Base-by-base conservation (phyloP, 2,888 invertebrate genomes). In the Leucophenga maculata region DNA sequence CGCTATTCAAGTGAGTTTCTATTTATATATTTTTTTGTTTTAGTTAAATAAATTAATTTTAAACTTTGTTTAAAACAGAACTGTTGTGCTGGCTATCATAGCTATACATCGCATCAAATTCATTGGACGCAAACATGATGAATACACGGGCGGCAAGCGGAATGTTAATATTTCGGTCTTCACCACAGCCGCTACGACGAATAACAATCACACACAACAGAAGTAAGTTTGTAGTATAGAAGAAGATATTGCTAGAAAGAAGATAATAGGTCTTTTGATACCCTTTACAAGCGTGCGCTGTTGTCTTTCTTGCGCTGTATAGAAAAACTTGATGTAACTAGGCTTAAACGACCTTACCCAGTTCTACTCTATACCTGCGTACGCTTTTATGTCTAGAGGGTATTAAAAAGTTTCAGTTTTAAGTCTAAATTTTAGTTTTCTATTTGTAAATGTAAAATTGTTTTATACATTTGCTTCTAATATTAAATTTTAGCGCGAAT, bases 21-120 rank as follows among this genome's bases (percentile, higher is more conserved):
- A 20, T 1, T 26, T n/a, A n/a, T n/a, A n/a, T n/a, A n/a, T n/a
- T 13, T 62, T 65, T 48, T 9, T 13, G 50, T 52, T 20, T 60
- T 39, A 20, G n/a, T n/a, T 65, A 22, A n/a, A 54, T 62, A 9
- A 22, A n/a, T 32, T 16, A 31, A 52, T 44, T 46, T 67, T 55
- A 60, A 50, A 14, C 66, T 69, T 72, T 68, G 72, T 69, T 68
- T 64, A 71, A 79, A 89, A 82, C 77, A 92, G 92, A 79, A 89
- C 91, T 73, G 90, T 89, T 0, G 92, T 89, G 3, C 85, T 91
- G 67, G 89, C 90, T 14, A 86, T 93, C 4, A 89, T 93, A 50
- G 91, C 92, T 52, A 89, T 93, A 65, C 87, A 90, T 52, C 89
- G 94, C 69, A 93, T 94, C 92, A 92, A 92, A 77, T 93, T 90